Conservation (phyloP, 2,888 invertebrate genomes). For the Bembecia ichneumoniformis region DNA sequence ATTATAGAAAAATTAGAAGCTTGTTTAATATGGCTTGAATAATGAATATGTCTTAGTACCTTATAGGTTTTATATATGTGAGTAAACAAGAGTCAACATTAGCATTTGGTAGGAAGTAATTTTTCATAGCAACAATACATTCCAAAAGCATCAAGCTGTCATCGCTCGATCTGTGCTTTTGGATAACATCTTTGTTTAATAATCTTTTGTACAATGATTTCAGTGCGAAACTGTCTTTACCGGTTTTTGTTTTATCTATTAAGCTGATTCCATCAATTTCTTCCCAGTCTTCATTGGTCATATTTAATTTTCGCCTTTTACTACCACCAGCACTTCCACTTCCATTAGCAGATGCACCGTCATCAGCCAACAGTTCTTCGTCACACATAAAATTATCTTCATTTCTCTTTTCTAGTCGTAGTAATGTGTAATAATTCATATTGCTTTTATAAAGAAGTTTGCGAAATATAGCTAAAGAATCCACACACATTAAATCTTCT, state of each 20-base stretch:
- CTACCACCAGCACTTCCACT: constrained; percentile 21
- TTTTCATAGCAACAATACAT: constrained; percentile 70
- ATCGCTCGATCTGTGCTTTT: constrained; percentile 77
- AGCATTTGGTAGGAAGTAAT: constrained; percentile 72
- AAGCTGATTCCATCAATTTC: not conserved
- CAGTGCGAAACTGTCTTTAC: constrained; percentile 55
- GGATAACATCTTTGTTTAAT: constrained; percentile 46
- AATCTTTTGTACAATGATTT: constrained; percentile 68
- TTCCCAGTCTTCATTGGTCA: too few species aligned
- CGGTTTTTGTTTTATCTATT: constrained; percentile 7
- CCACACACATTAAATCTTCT: constrained; percentile 74
- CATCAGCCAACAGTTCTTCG: constrained; percentile 30
- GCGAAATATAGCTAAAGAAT: constrained; percentile 75
- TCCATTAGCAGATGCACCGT: constrained; percentile 29
- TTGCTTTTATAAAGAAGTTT: constrained; percentile 47
- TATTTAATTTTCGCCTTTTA: too few species aligned
- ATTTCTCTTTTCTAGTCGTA: not conserved
- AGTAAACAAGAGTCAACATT: constrained; percentile 34
- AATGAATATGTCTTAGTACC: not conserved
- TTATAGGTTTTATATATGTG: constrained; percentile 27
- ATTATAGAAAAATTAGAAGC: not conserved
- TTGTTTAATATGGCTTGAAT: not conserved
- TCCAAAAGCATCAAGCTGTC: constrained; percentile 77
- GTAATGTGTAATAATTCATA: constrained; percentile 45
- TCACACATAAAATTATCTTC: not conserved